Percentiles rank a stretch among this genome's conserved stretches.
phyloP scores from a whole-genome alignment of 2,888 invertebrate species.

The Cerastis leucographa region DNA sequence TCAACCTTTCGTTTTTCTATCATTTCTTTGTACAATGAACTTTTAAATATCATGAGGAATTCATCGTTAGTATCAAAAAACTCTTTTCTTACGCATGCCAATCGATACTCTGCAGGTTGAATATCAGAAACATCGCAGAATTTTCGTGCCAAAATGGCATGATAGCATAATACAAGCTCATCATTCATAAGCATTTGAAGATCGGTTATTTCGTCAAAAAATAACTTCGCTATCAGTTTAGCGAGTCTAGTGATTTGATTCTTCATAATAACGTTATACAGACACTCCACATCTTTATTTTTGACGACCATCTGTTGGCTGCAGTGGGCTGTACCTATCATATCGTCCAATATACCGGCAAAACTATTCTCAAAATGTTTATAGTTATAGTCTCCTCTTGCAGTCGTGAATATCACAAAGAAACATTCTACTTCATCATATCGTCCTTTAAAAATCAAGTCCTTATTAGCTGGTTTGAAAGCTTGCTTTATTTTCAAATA shows the following conservation, averaged over 20 bases:
- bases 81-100: slow-evolving; percentile 31
- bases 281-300: slow-evolving; percentile 2
- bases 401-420: not conserved
- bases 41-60: slow-evolving; percentile 5
- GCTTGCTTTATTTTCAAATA: slow-evolving; percentile 11
- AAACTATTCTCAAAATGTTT: not conserved
- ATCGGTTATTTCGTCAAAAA: not conserved
- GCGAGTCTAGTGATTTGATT: not conserved
- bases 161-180: not conserved
- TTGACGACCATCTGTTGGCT: not conserved
- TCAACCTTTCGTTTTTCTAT: not conserved
- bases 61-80: slow-evolving; percentile 36
- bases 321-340: not conserved
- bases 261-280: not conserved
- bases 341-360: not conserved
- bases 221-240: not conserved
- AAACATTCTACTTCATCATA: slow-evolving; percentile 30
- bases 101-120: slow-evolving; percentile 18
- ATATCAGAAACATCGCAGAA: slow-evolving; percentile 37
- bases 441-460: slow-evolving; percentile 34
- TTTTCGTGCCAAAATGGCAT: slow-evolving; percentile 29
- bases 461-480: slow-evolving; percentile 14
- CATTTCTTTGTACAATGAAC: slow-evolving; percentile 8
- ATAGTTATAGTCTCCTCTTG: not conserved
- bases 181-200: not conserved